A percentile compares a stretch with the other conserved stretches of the same genome.
These are phyloP conservation scores for Myrmophylax atrothorax DNA, from an alignment of 2,113 vertebrate genomes.

Conservation along the genomic window DNA sequence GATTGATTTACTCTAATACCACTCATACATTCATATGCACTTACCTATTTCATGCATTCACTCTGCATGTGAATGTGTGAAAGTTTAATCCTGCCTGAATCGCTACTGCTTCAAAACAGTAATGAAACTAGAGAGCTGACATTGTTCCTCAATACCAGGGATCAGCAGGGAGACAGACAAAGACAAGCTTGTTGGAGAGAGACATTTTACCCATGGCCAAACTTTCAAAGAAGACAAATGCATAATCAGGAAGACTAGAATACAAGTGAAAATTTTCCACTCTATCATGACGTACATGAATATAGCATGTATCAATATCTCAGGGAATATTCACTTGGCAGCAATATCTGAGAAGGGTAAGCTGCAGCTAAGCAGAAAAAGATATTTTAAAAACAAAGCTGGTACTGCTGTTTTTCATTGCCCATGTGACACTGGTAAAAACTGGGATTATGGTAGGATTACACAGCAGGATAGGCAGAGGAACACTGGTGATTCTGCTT, in stretches of 20 bases:
- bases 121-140: background rate
- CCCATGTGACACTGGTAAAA: background rate
- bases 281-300: background rate
- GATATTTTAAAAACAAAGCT: background rate
- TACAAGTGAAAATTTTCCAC: background rate
- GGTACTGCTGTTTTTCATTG: background rate
- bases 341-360: background rate
- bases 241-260: background rate
- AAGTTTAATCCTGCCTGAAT: background rate
- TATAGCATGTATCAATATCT: background rate
- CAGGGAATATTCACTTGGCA: background rate
- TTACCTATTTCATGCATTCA: background rate
- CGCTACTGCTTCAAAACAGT: background rate
- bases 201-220: background rate
- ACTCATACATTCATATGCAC: background rate
- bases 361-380: background rate
- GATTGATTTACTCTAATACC: background rate
- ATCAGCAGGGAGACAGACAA: background rate
- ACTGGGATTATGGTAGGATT: slow-evolving; percentile 30
- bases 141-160: background rate
- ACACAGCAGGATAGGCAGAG: background rate
- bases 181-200: background rate
- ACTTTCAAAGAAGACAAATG: background rate
- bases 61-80: background rate
- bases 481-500: background rate